Percentiles rank a stretch among this genome's conserved stretches.
These are phyloP conservation scores for Ia io DNA, from an alignment of 2,113 vertebrate genomes.

Conservation along the genomic window DNA sequence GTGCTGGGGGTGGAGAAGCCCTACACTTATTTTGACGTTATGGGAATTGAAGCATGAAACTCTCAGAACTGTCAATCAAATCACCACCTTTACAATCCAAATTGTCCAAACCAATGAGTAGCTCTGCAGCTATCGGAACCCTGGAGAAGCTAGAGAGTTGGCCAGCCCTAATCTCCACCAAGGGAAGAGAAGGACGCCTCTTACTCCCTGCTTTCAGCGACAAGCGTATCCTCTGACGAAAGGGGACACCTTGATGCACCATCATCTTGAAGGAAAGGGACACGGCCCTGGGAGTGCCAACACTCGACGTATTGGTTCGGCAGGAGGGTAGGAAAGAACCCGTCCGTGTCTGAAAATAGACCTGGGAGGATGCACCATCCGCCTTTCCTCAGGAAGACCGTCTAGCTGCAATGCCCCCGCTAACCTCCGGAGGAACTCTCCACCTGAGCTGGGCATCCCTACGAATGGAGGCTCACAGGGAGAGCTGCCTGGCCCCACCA, in stretches of 20 bases:
- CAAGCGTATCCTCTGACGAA: background rate
- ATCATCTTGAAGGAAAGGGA: background rate
- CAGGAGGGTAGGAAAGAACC: background rate
- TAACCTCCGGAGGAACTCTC: background rate
- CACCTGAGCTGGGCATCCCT: background rate
- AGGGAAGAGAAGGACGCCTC: background rate
- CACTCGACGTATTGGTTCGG: background rate
- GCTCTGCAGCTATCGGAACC: background rate
- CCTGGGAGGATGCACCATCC: background rate
- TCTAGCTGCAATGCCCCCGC: background rate
- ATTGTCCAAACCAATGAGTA: background rate
- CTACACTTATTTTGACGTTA: background rate
- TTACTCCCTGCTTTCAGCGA: background rate
- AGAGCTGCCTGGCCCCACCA: background rate
- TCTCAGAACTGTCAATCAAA: background rate
- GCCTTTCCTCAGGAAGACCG: background rate
- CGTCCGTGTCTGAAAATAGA: background rate
- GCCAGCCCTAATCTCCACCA: background rate
- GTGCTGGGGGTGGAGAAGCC: rapidly evolving
- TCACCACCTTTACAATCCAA: background rate
- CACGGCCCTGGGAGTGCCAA: background rate
- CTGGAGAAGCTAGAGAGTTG: background rate
- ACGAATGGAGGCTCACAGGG: background rate
- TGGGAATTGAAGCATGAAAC: background rate
- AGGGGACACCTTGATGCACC: background rate